Conservation (phyloP, 2,888 invertebrate genomes). For the Eueremaeus valkanovi region DNA sequence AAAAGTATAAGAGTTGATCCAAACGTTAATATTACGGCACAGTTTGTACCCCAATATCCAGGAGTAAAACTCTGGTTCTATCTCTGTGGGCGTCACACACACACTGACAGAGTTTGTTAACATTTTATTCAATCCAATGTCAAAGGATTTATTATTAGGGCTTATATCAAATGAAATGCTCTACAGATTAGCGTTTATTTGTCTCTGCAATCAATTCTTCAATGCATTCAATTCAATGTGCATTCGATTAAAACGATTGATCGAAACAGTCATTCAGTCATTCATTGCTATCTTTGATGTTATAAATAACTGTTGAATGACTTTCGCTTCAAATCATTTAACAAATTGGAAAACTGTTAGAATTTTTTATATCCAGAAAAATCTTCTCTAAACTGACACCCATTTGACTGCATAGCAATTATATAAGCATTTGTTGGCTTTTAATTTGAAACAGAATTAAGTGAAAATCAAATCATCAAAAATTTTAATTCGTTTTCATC, state of each 20-base stretch:
- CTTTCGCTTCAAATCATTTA: too few relatives aligned
- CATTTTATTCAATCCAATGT: slow-evolving; percentile 18
- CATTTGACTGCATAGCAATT: too few relatives aligned
- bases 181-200: background rate
- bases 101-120: background rate
- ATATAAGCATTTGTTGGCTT: too few relatives aligned
- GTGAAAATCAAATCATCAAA: background rate
- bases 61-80: background rate
- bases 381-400: too few relatives aligned
- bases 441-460: too few relatives aligned
- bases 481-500: background rate
- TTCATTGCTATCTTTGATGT: too few relatives aligned
- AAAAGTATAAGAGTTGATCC: background rate
- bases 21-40: background rate
- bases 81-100: slow-evolving; percentile 1
- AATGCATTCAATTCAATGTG: slow-evolving; percentile 3
- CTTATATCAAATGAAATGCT: background rate
- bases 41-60: background rate
- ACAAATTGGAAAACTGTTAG: too few relatives aligned
- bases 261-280: background rate
- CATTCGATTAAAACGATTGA: too few relatives aligned
- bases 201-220: background rate
- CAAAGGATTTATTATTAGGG: background rate
- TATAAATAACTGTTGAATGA: too few relatives aligned
- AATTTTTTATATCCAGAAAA: too few relatives aligned